These are phyloP conservation scores for Chrysomallon squamiferum DNA, from an alignment of 1,140 invertebrate species.

Conservation along the genomic window DNA sequence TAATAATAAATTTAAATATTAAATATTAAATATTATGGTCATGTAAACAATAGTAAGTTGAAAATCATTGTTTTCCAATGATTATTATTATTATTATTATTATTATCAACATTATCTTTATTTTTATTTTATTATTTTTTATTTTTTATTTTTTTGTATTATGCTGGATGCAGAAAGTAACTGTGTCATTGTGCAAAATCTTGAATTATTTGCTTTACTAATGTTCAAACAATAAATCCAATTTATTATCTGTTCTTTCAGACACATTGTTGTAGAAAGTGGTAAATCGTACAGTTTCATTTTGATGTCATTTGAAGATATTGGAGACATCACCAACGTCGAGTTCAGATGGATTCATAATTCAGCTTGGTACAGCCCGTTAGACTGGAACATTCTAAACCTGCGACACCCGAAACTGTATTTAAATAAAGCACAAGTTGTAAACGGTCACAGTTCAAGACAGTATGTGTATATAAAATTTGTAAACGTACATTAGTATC, in stretches of 20 bases:
- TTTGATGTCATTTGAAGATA: conserved; percentile 13
- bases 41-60: not conserved
- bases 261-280: conserved; percentile 19
- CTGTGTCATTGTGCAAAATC: too few species aligned
- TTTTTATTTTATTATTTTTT: too few species aligned
- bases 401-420: conserved; percentile 18
- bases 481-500: too few species aligned
- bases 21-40: not conserved
- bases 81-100: not conserved
- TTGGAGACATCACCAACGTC: conserved; percentile 23
- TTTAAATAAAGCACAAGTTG: too few species aligned
- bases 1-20: not conserved
- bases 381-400: conserved; percentile 27
- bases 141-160: too few species aligned
- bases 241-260: conserved; percentile 14
- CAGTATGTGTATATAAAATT: too few species aligned
- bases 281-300: conserved; percentile 23
- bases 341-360: conserved; percentile 23
- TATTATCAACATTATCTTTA: not conserved
- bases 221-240: too few species aligned
- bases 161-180: too few species aligned
- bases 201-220: too few species aligned
- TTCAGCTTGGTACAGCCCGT: conserved; percentile 8
- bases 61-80: not conserved
- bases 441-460: too few species aligned